phyloP scores from a whole-genome alignment of 2,888 invertebrate species.

The Nephrotoma flavescens region DNA sequence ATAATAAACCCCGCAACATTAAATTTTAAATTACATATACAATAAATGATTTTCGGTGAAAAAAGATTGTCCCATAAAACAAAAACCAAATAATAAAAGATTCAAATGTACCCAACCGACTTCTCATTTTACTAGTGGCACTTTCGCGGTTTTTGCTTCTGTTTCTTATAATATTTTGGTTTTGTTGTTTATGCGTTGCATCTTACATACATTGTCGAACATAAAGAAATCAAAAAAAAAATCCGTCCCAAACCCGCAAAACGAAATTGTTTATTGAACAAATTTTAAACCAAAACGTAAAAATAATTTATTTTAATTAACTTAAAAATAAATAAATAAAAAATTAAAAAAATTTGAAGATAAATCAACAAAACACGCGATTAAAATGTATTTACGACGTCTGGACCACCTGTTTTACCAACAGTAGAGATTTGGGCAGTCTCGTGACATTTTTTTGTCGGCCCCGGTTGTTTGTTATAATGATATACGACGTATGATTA shows the following conservation, averaged over 20 bases:
- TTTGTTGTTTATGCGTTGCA: background rate
- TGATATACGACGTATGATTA: background rate
- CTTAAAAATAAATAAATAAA: background rate
- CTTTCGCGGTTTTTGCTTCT: background rate
- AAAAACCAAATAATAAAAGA: background rate
- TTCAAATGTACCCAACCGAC: background rate
- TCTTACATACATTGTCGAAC: background rate
- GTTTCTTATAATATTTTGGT: background rate
- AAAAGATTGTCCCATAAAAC: background rate
- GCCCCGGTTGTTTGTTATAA: background rate
- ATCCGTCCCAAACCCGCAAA: background rate
- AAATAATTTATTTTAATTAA: background rate
- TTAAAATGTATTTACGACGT: background rate
- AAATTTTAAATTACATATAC: background rate
- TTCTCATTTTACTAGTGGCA: background rate
- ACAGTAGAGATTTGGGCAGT: background rate
- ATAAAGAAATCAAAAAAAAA: background rate
- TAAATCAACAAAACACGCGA: background rate
- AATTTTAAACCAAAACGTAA: background rate
- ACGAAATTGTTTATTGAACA: background rate
- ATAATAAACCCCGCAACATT: background rate
- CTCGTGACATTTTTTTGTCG: background rate
- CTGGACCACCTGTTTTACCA: background rate
- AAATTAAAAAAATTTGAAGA: background rate
- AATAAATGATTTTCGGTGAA: background rate